These are phyloP conservation scores for Cyanoramphus novaezelandiae DNA, from an alignment of 2,113 vertebrate species.

Conservation along the genomic window DNA sequence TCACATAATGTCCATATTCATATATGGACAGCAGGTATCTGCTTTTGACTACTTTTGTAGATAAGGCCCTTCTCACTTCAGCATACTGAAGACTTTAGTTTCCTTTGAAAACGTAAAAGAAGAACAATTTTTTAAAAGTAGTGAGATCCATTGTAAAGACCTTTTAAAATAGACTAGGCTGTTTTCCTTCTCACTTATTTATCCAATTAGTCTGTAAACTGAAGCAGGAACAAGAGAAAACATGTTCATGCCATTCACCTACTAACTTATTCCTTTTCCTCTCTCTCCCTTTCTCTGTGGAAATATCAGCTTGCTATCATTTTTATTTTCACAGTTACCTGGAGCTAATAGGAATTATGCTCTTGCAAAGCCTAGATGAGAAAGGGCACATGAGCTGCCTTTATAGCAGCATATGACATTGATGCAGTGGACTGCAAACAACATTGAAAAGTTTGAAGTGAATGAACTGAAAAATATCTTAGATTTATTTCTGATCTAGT, in stretches of 20 bases:
- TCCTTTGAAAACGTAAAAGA: not conserved
- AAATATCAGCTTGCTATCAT: not conserved
- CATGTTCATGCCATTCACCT: accelerated
- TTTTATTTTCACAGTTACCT: constrained; percentile 12
- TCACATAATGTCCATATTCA: not conserved
- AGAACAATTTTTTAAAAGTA: not conserved
- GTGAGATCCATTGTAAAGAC: not conserved
- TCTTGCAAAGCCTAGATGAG: not conserved
- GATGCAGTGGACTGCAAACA: not conserved
- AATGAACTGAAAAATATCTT: constrained; percentile 40
- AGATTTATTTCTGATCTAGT: constrained; percentile 22
- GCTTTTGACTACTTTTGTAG: not conserved
- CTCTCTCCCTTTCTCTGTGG: not conserved
- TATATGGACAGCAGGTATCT: not conserved
- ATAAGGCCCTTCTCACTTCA: not conserved
- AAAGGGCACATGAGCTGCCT: not conserved
- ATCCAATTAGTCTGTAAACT: not conserved
- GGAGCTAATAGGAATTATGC: not conserved
- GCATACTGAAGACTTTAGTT: not conserved
- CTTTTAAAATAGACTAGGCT: not conserved
- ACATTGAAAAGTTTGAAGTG: constrained; percentile 3
- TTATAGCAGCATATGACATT: not conserved
- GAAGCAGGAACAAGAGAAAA: not conserved
- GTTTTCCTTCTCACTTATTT: not conserved
- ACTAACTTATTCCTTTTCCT: not conserved